phyloP scores from a whole-genome alignment of 1,140 invertebrate species.

The Drosophila watanabei region DNA sequence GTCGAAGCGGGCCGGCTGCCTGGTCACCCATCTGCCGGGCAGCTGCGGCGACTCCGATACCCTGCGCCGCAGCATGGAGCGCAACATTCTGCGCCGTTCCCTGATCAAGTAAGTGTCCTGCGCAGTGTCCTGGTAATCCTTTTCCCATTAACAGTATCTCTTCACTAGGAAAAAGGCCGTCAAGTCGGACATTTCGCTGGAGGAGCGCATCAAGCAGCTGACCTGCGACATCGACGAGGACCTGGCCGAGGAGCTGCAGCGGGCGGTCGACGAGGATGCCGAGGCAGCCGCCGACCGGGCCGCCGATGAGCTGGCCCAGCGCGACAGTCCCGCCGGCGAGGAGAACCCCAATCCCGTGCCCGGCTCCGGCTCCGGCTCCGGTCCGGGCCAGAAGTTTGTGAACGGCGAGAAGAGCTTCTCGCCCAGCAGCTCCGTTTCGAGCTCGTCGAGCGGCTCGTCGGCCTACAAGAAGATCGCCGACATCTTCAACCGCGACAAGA shows the following conservation, averaged over 20 bases:
- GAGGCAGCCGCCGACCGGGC: conserved; percentile 53
- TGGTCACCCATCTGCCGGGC: conserved; percentile 83
- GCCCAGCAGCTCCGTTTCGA: conserved; percentile 87
- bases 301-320: conserved; percentile 75
- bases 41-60: conserved; percentile 87
- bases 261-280: conserved; percentile 52
- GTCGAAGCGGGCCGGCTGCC: conserved; percentile 87
- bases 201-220: conserved; percentile 92
- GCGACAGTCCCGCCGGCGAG: conserved; percentile 87
- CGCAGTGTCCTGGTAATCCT: neutral
- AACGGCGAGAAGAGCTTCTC: conserved; percentile 87
- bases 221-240: conserved; percentile 92
- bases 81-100: conserved; percentile 90
- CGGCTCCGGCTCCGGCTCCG: conserved; percentile 84
- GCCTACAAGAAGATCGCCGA: conserved; percentile 90
- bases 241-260: conserved; percentile 61
- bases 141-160: neutral
- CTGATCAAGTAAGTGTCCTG: conserved; percentile 88
- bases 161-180: conserved; percentile 85
- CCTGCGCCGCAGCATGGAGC: conserved; percentile 89
- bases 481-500: conserved; percentile 87
- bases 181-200: conserved; percentile 89
- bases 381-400: conserved; percentile 56
- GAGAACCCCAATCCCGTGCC: conserved; percentile 85
- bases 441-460: conserved; percentile 87